Evolutionary conservation across 2,797 vertebrate species (phyloP).

Genomic region (Microcaecilia unicolor): DNA sequence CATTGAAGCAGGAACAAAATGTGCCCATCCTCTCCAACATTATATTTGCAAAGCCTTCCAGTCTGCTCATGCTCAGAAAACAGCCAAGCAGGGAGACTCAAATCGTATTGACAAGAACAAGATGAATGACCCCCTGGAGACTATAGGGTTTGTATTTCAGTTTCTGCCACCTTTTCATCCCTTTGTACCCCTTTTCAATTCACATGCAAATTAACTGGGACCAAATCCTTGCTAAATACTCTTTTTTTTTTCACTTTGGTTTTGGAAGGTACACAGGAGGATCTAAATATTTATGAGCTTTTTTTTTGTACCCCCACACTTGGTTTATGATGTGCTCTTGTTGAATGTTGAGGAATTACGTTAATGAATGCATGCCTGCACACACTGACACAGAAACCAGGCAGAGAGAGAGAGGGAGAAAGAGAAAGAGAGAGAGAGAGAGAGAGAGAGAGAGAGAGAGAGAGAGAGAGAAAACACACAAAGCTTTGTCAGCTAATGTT

Average conservation of each 20-base stretch:
- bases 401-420: conserved; percentile 42
- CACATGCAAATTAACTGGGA: conserved; percentile 72
- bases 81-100: conserved; percentile 26
- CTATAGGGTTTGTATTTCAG: conserved; percentile 56
- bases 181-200: conserved; percentile 57
- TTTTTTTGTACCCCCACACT: conserved; percentile 17
- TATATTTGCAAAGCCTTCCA: conserved; percentile 18
- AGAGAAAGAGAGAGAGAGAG: too few relatives aligned
- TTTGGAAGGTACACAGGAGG: conserved; percentile 42
- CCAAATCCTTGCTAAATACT: conserved; percentile 45
- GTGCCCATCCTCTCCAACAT: conserved; percentile 7
- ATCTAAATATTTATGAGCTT: conserved; percentile 68
- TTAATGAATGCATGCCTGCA: conserved; percentile 78
- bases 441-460: too few relatives aligned
- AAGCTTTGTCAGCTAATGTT: conserved; percentile 43
- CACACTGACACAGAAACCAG: conserved; percentile 64
- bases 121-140: conserved; percentile 67
- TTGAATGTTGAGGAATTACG: conserved; percentile 61
- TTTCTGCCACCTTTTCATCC: conserved; percentile 70
- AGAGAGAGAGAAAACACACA: conserved; percentile 29
- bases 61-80: conserved; percentile 48
- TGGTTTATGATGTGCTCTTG: conserved; percentile 55
- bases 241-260: conserved; percentile 29
- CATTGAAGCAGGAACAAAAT: conserved; percentile 3
- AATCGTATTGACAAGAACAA: conserved; percentile 50